These are phyloP conservation scores for Atherinosoma microstoma DNA, from an alignment of 2,797 vertebrate species.

Conservation along the genomic window DNA sequence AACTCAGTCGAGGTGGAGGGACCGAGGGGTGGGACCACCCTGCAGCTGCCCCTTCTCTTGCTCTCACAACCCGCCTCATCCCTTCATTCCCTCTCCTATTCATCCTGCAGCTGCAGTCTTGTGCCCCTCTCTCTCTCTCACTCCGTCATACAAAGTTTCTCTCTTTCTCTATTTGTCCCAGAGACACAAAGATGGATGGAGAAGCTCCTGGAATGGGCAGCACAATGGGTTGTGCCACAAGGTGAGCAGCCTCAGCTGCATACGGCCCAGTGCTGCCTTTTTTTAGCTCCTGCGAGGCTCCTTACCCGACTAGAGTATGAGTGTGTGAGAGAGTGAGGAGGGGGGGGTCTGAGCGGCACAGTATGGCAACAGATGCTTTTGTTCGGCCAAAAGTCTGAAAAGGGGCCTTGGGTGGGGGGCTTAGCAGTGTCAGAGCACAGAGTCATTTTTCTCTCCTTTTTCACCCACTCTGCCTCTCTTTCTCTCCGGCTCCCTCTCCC, in stretches of 20 bases:
- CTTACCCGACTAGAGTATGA: constrained; percentile 67
- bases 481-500: constrained; percentile 81
- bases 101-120: constrained; percentile 80
- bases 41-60: constrained; percentile 83
- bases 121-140: constrained; percentile 62
- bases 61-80: constrained; percentile 78
- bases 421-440: constrained; percentile 77
- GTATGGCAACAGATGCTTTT: constrained; percentile 99
- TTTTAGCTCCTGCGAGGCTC: constrained; percentile 62
- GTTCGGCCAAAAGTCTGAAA: constrained; percentile 97
- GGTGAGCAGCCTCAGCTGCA: constrained; percentile 88
- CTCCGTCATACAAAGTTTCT: constrained; percentile 73
- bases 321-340: constrained; percentile 63
- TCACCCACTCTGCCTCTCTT: constrained; percentile 90
- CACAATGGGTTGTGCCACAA: constrained; percentile 98
- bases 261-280: constrained; percentile 75
- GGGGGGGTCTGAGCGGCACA: constrained; percentile 91
- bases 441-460: constrained; percentile 96
- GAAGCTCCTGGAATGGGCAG: constrained; percentile 93
- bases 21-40: constrained; percentile 84
- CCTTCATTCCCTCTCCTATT: constrained; percentile 83
- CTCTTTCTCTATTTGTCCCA: constrained; percentile 85
- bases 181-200: constrained; percentile 95
- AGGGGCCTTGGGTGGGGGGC: constrained; percentile 76
- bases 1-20: constrained; percentile 59